phyloP scores from a whole-genome alignment of 2,113 vertebrate species.

The Phrynosoma blainvillii region DNA sequence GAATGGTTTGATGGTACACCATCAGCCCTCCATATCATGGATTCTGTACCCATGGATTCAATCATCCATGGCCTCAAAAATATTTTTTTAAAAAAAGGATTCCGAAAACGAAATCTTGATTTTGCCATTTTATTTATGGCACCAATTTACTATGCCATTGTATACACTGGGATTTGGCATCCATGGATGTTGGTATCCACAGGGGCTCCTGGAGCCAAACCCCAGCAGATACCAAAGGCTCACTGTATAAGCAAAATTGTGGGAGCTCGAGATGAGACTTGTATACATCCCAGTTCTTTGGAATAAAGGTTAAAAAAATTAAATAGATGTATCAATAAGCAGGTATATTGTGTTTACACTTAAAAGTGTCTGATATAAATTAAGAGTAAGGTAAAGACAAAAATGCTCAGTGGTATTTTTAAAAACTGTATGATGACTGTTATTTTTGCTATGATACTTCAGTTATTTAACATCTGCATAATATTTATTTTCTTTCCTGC shows the following conservation, averaged over 20 bases:
- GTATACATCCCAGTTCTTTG: neutral
- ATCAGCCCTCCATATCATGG: no score
- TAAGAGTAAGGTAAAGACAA: neutral
- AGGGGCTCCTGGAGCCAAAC: no score
- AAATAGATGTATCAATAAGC: neutral
- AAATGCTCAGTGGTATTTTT: neutral
- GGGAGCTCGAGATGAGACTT: neutral
- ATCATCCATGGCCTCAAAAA: no score
- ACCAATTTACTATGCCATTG: no score
- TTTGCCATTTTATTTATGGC: no score
- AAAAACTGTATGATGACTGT: neutral
- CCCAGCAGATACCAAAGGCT: no score
- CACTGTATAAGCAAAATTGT: neutral
- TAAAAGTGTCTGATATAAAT: neutral
- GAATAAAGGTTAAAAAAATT: neutral
- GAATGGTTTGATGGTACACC: neutral
- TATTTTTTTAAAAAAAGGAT: no score
- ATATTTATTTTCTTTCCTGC: neutral
- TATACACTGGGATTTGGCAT: no score
- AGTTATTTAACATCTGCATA: neutral
- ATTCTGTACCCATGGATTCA: no score
- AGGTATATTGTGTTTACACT: neutral
- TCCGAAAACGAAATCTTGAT: no score
- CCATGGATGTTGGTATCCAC: no score
- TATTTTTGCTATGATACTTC: neutral